These are phyloP conservation scores for Drosophila quinaria DNA, from an alignment of 2,888 invertebrate species.

Conservation along the genomic window DNA sequence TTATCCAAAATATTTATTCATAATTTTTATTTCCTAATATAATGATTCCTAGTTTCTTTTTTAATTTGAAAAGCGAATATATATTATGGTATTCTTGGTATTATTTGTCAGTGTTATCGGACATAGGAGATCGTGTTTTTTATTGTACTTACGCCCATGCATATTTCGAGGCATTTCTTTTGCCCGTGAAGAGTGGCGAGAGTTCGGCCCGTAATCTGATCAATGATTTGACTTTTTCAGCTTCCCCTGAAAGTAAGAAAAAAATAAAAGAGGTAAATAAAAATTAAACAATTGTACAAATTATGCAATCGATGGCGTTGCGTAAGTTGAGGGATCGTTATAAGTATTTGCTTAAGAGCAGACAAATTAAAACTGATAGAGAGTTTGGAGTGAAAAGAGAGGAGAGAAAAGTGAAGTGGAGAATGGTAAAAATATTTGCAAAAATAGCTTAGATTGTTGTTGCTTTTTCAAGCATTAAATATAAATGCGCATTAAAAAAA, in stretches of 20 bases:
- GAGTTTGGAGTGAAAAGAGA: not conserved
- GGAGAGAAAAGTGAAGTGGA: not conserved
- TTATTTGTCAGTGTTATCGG: not conserved
- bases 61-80: too few species aligned
- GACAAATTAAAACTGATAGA: not conserved
- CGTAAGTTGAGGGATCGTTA: constrained; percentile 20
- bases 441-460: constrained; percentile 6
- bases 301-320: constrained; percentile 50
- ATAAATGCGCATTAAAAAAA: not conserved
- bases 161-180: constrained; percentile 86
- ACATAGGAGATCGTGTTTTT: constrained; percentile 29
- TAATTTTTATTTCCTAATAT: too few species aligned
- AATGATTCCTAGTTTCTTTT: too few species aligned
- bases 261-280: constrained; percentile 13
- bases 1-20: too few species aligned
- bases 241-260: constrained; percentile 84
- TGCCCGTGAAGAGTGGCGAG: constrained; percentile 86
- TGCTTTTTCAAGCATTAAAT: constrained; percentile 2
- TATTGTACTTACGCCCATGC: constrained; percentile 86
- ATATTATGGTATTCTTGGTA: not conserved
- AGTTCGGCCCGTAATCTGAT: constrained; percentile 86
- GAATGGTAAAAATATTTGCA: not conserved
- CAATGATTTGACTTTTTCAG: constrained; percentile 86
- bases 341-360: constrained; percentile 13
- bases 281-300: constrained; percentile 48